phyloP scores from a whole-genome alignment of 2,113 vertebrate species.

The Tursiops truncatus region DNA sequence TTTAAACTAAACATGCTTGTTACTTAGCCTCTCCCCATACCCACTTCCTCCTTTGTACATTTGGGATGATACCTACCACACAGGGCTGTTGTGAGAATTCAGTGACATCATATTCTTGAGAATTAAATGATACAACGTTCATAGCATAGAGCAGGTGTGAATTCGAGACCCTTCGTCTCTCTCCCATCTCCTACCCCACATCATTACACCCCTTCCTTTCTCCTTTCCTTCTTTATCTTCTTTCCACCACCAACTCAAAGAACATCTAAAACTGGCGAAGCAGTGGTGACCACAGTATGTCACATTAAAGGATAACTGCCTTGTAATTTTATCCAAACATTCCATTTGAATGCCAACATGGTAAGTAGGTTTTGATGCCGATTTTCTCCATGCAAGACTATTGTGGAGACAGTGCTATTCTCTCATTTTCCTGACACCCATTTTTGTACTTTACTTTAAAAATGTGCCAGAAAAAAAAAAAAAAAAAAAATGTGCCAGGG shows the following conservation, averaged over 20 bases:
- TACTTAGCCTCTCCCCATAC: background rate
- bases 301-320: background rate
- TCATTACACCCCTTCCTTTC: background rate
- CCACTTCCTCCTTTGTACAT: background rate
- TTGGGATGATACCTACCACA: background rate
- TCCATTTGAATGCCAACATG: background rate
- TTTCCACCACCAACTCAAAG: background rate
- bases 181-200: background rate
- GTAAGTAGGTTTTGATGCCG: background rate
- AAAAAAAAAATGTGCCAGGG: background rate
- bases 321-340: background rate
- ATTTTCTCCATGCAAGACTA: background rate
- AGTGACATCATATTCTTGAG: background rate
- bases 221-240: background rate
- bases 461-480: background rate
- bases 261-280: background rate
- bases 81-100: background rate
- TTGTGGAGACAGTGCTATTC: background rate
- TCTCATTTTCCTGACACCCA: background rate
- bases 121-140: background rate
- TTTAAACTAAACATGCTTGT: background rate
- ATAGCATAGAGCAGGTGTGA: background rate
- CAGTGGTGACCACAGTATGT: background rate
- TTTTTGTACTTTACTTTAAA: conserved; percentile 54
- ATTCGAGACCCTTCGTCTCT: background rate